Percentiles rank a stretch among this genome's conserved stretches.
Conservation (phyloP, 1,140 invertebrate genomes). For the Aphis gossypii region DNA sequence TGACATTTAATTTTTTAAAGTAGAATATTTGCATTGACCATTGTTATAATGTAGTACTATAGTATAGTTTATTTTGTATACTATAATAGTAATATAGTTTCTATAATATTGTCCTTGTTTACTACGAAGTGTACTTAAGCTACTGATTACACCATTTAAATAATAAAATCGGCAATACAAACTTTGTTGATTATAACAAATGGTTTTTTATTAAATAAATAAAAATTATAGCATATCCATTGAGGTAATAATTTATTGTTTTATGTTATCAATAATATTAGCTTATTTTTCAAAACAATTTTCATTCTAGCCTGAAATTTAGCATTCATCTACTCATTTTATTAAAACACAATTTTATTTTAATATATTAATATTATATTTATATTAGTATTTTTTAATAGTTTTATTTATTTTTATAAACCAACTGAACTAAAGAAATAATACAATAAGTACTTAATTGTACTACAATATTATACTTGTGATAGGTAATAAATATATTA, state of each 20-base stretch:
- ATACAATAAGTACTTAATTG: too few species aligned
- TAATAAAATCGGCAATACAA: not conserved
- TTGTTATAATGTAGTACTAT: not conserved
- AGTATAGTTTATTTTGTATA: too few species aligned
- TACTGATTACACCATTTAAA: not conserved
- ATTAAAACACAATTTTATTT: not conserved
- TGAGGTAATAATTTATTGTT: not conserved
- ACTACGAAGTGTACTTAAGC: not conserved
- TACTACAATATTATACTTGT: too few species aligned
- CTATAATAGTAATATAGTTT: not conserved
- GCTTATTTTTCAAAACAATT: not conserved
- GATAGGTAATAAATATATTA: too few species aligned
- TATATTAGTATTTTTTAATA: too few species aligned
- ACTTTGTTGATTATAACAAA: not conserved
- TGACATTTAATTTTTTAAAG: not conserved
- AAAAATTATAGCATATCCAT: not conserved
- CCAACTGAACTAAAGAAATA: too few species aligned
- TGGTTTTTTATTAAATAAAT: not conserved
- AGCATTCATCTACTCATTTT: not conserved
- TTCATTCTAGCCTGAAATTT: not conserved
- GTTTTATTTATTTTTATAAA: too few species aligned
- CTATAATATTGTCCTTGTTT: not conserved
- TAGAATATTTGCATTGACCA: not conserved
- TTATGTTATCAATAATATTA: not conserved
- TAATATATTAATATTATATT: too few species aligned